phyloP scores from a whole-genome alignment of 2,797 vertebrate species.

The Cossypha niveicapilla region DNA sequence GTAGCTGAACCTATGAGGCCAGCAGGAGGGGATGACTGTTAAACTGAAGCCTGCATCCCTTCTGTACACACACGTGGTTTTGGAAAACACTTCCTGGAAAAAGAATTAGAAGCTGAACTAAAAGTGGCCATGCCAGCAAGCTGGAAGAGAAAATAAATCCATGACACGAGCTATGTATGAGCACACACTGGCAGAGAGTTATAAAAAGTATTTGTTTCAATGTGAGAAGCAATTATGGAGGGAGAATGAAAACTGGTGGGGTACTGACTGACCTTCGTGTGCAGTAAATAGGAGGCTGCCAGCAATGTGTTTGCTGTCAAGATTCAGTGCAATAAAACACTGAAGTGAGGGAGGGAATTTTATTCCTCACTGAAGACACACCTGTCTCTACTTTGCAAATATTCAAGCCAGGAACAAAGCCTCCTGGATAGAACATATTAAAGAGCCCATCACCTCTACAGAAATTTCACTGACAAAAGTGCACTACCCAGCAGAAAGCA shows the following conservation, averaged over 20 bases:
- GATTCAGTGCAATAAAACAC: background rate
- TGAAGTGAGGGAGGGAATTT: background rate
- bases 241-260: background rate
- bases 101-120: background rate
- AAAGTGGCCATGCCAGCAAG: background rate
- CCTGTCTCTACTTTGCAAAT: background rate
- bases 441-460: background rate
- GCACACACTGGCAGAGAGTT: background rate
- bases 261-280: background rate
- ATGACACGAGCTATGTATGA: background rate
- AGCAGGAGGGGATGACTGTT: background rate
- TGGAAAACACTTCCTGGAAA: background rate
- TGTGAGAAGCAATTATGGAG: background rate
- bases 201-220: background rate
- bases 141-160: background rate
- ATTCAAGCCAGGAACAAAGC: background rate
- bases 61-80: background rate
- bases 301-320: accelerated
- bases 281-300: background rate
- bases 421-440: background rate
- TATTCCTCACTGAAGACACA: background rate
- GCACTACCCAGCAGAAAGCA: background rate
- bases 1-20: background rate
- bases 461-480: background rate
- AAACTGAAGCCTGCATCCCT: background rate